A percentile compares a stretch with the other conserved stretches of the same genome.
These are phyloP conservation scores for Tricholaema leucomelas DNA, from an alignment of 2,113 vertebrate genomes.

Conservation along the genomic window DNA sequence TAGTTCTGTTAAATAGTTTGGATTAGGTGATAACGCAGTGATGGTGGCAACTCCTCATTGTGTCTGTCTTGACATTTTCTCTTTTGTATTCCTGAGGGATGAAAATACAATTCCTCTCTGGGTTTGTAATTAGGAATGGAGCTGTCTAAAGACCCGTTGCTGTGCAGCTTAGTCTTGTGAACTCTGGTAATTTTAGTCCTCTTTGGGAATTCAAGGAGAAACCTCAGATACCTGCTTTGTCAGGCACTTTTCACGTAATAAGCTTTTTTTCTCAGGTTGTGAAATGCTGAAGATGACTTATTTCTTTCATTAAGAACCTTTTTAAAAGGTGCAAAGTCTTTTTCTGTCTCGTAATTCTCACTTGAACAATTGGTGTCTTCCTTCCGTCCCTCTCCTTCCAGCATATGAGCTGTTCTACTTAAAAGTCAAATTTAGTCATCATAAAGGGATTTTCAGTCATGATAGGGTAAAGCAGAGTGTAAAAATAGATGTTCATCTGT, in stretches of 20 bases:
- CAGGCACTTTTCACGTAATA: background rate
- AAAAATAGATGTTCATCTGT: background rate
- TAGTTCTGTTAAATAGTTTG: background rate
- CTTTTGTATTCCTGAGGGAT: background rate
- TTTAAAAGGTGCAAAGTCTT: conserved; percentile 14
- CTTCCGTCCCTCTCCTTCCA: background rate
- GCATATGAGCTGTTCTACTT: conserved; percentile 12
- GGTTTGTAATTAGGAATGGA: background rate
- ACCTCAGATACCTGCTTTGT: background rate
- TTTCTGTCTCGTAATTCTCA: background rate
- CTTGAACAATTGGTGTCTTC: background rate
- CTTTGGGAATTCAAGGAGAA: background rate
- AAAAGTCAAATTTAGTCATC: background rate
- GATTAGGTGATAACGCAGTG: background rate
- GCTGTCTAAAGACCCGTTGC: background rate
- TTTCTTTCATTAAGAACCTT: background rate
- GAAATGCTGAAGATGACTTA: background rate
- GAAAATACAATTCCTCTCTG: background rate
- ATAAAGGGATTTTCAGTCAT: background rate
- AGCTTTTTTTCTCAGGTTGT: background rate
- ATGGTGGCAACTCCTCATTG: background rate
- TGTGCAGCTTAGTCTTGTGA: background rate
- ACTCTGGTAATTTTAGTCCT: background rate
- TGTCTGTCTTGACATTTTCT: background rate
- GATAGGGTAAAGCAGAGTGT: background rate